These are phyloP conservation scores for Drosophila orosa DNA, from an alignment of 1,140 invertebrate species.

Conservation along the genomic window DNA sequence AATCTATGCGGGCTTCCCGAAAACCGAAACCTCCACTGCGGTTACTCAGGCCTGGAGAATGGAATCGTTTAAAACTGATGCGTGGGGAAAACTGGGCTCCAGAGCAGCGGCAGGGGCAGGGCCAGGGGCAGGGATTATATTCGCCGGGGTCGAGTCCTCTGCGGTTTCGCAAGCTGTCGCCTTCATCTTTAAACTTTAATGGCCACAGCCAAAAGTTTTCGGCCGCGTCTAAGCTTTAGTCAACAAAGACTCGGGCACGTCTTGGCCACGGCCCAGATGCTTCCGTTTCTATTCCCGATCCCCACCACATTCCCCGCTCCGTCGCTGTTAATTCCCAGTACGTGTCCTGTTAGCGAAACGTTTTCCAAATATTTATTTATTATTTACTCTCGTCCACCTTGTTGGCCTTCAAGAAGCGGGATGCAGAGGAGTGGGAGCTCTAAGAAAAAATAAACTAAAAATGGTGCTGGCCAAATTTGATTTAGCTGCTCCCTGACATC, in stretches of 20 bases:
- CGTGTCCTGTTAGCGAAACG: constrained; percentile 76
- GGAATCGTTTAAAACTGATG: constrained; percentile 39
- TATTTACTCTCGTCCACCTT: constrained; percentile 77
- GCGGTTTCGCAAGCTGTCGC: constrained; percentile 67
- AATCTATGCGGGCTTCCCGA: constrained; percentile 64
- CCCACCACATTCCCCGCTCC: constrained; percentile 5
- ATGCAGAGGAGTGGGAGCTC: not conserved
- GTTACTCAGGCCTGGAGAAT: constrained; percentile 46
- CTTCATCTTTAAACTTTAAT: constrained; percentile 82
- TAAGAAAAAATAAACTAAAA: constrained; percentile 17
- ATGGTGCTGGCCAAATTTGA: constrained; percentile 51
- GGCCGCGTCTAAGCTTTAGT: constrained; percentile 52
- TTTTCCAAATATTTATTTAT: constrained; percentile 81
- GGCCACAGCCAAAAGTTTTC: constrained; percentile 63
- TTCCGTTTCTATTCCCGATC: constrained; percentile 29
- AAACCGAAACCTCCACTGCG: constrained; percentile 34
- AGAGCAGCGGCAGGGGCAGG: not conserved
- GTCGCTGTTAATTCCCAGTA: constrained; percentile 69
- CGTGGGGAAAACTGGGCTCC: not conserved
- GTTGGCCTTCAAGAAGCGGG: constrained; percentile 26
- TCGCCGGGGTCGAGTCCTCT: constrained; percentile 53
- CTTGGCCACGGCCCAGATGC: constrained; percentile 51
- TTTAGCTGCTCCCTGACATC: constrained; percentile 60
- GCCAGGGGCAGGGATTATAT: constrained; percentile 18
- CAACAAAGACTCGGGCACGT: constrained; percentile 70